Evolutionary conservation across 2,113 vertebrate species (phyloP), one percentile per base, ranked within the genome.

Genomic region (Tricholaema leucomelas): DNA sequence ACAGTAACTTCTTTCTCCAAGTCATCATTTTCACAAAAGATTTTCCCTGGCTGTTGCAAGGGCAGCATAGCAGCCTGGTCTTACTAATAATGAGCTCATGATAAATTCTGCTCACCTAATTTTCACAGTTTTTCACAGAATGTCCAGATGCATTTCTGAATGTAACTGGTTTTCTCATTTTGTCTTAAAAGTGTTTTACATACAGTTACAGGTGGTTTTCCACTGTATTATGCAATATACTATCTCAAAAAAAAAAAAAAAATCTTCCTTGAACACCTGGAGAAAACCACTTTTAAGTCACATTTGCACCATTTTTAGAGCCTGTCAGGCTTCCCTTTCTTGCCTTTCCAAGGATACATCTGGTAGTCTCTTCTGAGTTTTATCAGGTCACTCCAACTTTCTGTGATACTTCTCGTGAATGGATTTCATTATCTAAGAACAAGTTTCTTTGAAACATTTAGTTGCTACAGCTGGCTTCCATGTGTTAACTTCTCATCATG

Each of bases 311-410:
- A 85, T 74, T 91, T 91, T 96, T 88, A 67, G 65, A 83, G 31
- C 82, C 83, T 82, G 74, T 64, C 6, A 10, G 52, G 19, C 74
- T 93, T 88, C 60, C 85, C 76, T 96, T 94, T 95, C 72, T 92
- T 95, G 55, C 66, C 60, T 92, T 90, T 96, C 78, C 75, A 94
- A 94, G 35, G 87, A 93, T 95, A 81, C 91, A 91, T 90, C 83
- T 91, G 44, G 40, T 78, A 88, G 94, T 70, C 66, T 88, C 75
- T 92, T 94, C 56, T 94, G 76, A 82, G 58, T 91, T 96, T 88
- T 91, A 89, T 83, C 59, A 67, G 74, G 59, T 93, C 79, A 76
- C 60, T 92, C 12, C 46, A 82, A 85, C 61, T 82, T 90, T 78
- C 72, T 88, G 46, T 63, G 69, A 91, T 86, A 72, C 24, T 75